phyloP scores from a whole-genome alignment of 2,888 invertebrate species.

The Diadegma fenestrale region DNA sequence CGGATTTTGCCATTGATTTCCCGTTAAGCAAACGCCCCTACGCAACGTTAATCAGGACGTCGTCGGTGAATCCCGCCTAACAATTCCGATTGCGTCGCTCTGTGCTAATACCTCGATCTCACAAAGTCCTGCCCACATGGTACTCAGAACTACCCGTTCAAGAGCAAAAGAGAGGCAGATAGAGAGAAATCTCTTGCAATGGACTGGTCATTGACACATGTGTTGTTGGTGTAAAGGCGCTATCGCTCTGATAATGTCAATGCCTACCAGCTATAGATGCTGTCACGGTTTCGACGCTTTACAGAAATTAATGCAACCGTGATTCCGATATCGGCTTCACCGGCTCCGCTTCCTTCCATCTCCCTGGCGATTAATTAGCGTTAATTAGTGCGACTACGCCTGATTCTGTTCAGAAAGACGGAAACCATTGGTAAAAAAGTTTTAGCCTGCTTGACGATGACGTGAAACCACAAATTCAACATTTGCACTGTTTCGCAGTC shows the following conservation, averaged over 20 bases:
- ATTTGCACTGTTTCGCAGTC: background rate
- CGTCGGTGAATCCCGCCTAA: slow-evolving; percentile 63
- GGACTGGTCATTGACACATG: slow-evolving; percentile 59
- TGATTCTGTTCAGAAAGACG: background rate
- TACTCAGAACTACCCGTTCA: background rate
- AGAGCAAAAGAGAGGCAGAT: background rate
- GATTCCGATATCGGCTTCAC: slow-evolving; percentile 10
- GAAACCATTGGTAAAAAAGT: background rate
- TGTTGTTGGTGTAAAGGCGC: slow-evolving; percentile 38
- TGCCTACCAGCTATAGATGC: slow-evolving; percentile 21
- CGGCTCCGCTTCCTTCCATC: slow-evolving; percentile 10
- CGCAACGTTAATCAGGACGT: slow-evolving; percentile 64
- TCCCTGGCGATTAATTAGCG: background rate
- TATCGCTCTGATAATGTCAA: slow-evolving; percentile 56
- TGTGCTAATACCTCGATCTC: slow-evolving; percentile 54
- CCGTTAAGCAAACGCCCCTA: slow-evolving; percentile 44
- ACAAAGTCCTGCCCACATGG: slow-evolving; percentile 32
- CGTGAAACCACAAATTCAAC: too few species aligned
- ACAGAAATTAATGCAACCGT: slow-evolving; percentile 55
- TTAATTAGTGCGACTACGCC: background rate
- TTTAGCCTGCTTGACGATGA: background rate
- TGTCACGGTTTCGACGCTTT: slow-evolving; percentile 44
- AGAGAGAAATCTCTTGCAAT: slow-evolving; percentile 26
- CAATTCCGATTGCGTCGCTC: slow-evolving; percentile 61
- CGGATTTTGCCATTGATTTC: slow-evolving; percentile 41